Evolutionary conservation across 1,140 invertebrate species (phyloP), one percentile per base, ranked within the genome.

Genomic region (Drosophila orena): DNA sequence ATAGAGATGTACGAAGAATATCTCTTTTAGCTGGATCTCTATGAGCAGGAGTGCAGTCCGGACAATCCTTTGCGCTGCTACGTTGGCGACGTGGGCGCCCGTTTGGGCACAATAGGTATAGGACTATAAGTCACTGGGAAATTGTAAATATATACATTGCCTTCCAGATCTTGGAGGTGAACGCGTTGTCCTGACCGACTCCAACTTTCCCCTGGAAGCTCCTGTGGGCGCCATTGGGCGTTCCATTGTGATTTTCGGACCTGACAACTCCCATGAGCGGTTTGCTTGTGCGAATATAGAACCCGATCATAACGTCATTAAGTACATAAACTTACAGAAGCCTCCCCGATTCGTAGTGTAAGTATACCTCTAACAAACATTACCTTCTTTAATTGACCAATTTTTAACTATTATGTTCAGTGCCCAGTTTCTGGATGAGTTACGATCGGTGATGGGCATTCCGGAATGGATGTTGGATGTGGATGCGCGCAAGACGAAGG

Each of bases 201-300:
- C 95, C 5, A 98, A 98, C 93, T 95, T 99, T 49, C 97, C 98
- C 0, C 93, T 99, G 14, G 96, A 96, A 92, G 95, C 96, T 8
- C 91, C 93, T 3, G 94, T 96, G 52, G 95, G 94, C 17, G 97
- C 97, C 2, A 93, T 98, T 85, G 97, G 97, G 6, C 94, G 96
- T 72, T 98, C 97, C 3, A 95, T 98, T 75, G 95, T 98, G 1
- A 95, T 99, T 53, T 95, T 98, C 83, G 96, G 95, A 8, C 95
- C 96, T 35, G 95, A 97, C 76, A 93, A 94, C 52, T 94, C 95
- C 8, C 90, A 92, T 2, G 95, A 97, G 47, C 93, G 95, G 78
- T 96, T 97, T 86, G 97, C 97, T 11, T 98, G 98, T 92, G 97
- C 97, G 46, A 98, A 98, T 91, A 97, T 98, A 62, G 95, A 96